Evolutionary conservation across 64 coral and sea anemone species (phyloP).

Genomic region (Pocillopora damicornis): DNA sequence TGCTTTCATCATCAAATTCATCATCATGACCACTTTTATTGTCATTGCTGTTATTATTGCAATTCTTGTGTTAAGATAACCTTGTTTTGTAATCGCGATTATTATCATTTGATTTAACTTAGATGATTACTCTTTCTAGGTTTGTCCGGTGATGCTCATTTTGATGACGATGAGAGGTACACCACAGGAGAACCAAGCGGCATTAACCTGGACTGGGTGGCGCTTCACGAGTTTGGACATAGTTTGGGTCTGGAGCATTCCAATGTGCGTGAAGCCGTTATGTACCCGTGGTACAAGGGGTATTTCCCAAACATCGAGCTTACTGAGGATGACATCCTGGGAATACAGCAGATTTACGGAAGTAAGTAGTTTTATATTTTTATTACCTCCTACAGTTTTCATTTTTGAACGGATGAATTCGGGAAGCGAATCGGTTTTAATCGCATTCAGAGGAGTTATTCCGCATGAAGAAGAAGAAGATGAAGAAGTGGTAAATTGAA

Average conservation of each 20-base stretch:
- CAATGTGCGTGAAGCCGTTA: conserved; percentile 29
- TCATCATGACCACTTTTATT: too few relatives aligned
- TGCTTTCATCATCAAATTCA: too few relatives aligned
- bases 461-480: too few relatives aligned
- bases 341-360: conserved; percentile 45
- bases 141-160: conserved; percentile 54
- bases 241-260: conserved; percentile 59
- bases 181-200: conserved; percentile 10
- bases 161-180: conserved; percentile 57
- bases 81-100: too few relatives aligned
- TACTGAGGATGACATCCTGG: conserved; percentile 30
- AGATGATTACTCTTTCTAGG: background rate
- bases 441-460: too few relatives aligned
- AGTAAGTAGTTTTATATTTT: background rate
- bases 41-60: too few relatives aligned
- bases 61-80: too few relatives aligned
- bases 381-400: too few relatives aligned
- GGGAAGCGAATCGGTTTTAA: too few relatives aligned
- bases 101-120: background rate
- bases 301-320: conserved; percentile 36
- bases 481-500: too few relatives aligned
- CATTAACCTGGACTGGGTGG: conserved; percentile 60
- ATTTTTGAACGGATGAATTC: too few relatives aligned
- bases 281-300: conserved; percentile 61
- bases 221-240: conserved; percentile 68